Conservation (phyloP, 2,113 vertebrate species). For the Neofelis nebulosa region DNA sequence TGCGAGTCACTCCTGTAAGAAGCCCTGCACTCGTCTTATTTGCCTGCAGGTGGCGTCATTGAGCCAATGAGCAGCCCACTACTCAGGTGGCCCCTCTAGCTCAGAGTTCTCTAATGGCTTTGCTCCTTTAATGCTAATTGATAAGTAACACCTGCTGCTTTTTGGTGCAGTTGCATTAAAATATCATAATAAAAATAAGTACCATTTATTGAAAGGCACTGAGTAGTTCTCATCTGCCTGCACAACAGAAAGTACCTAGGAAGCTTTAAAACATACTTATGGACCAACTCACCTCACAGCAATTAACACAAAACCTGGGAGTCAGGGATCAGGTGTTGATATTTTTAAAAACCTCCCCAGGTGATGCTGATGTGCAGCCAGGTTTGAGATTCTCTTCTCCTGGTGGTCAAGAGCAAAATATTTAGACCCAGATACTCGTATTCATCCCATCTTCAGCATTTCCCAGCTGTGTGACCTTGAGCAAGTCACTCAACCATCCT, state of each 20-base stretch:
- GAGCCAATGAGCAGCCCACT: background rate
- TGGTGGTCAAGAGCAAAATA: background rate
- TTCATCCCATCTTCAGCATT: background rate
- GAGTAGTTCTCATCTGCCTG: background rate
- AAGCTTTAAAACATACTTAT: background rate
- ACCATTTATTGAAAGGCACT: background rate
- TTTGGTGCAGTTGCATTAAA: background rate
- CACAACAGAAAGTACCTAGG: background rate
- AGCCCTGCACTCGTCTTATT: background rate
- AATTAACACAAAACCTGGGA: background rate
- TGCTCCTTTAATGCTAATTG: background rate
- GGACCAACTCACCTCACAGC: background rate
- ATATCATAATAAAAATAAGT: background rate
- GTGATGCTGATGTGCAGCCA: background rate
- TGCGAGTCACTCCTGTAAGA: accelerated
- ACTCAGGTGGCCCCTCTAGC: background rate
- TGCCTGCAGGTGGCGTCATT: constrained; percentile 70
- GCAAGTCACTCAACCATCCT: background rate
- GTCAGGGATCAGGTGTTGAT: background rate
- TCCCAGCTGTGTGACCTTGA: background rate
- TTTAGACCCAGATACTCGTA: background rate
- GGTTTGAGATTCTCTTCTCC: background rate
- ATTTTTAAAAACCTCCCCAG: background rate
- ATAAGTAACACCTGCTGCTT: background rate
- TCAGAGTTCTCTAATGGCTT: background rate